These are phyloP conservation scores for Caerostris darwini DNA, from an alignment of 1,140 invertebrate species.

Conservation along the genomic window DNA sequence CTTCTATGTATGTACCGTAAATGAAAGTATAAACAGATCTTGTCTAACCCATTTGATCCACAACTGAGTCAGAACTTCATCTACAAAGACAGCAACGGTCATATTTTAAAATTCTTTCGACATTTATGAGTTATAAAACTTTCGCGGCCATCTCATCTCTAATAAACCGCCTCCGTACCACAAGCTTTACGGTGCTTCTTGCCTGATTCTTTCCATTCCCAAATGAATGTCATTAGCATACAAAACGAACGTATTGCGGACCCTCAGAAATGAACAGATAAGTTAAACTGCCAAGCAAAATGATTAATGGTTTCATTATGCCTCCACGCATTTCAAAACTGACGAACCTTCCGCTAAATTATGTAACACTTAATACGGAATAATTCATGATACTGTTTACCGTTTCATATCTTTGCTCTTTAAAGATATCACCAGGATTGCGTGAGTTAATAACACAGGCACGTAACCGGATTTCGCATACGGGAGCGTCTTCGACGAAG, in stretches of 20 bases:
- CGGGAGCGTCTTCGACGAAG: neutral
- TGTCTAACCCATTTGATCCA: too few relatives aligned
- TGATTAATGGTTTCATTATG: conserved; percentile 60
- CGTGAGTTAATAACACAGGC: neutral
- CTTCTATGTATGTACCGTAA: too few relatives aligned
- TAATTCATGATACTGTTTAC: conserved; percentile 60
- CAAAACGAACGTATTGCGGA: conserved; percentile 4
- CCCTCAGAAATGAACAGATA: conserved; percentile 11
- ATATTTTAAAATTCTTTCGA: neutral
- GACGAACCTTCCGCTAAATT: conserved; percentile 58
- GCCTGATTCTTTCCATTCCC: neutral
- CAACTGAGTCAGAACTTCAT: too few relatives aligned
- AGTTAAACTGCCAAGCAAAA: conserved; percentile 47
- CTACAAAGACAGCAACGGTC: neutral
- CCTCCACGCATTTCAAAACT: conserved; percentile 16
- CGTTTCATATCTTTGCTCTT: conserved; percentile 61
- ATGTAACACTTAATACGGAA: conserved; percentile 71
- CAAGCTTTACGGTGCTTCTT: neutral
- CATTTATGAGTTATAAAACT: neutral
- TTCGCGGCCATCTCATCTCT: neutral
- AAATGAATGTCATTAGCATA: conserved; percentile 12
- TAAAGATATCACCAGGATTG: conserved; percentile 32
- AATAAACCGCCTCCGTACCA: neutral
- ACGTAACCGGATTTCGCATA: neutral
- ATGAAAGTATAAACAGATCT: too few relatives aligned